A percentile compares a stretch with the other conserved stretches of the same genome.
phyloP scores from a whole-genome alignment of 2,113 vertebrate genomes.

The Panthera leo region DNA sequence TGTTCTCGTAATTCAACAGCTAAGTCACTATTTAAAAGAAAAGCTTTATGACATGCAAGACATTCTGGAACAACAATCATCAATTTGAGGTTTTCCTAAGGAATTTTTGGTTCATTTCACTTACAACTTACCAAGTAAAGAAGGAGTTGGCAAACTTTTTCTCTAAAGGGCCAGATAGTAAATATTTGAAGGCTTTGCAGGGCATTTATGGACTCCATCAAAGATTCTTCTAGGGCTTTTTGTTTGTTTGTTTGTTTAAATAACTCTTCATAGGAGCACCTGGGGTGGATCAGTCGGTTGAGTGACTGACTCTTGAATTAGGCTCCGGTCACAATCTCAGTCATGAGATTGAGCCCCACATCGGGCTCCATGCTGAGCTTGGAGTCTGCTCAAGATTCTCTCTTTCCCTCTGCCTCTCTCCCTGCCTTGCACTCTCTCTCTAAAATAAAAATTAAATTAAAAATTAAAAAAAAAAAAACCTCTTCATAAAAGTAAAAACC shows the following conservation, averaged over 20 bases:
- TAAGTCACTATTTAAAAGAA: not conserved
- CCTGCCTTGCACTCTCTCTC: too few relatives aligned
- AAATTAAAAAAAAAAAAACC: not conserved
- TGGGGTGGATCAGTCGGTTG: too few relatives aligned
- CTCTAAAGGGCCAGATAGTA: not conserved
- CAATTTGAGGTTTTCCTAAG: not conserved
- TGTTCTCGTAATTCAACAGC: not conserved
- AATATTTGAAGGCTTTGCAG: conserved; percentile 28
- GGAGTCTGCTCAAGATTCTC: too few relatives aligned
- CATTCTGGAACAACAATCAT: not conserved
- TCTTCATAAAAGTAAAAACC: conserved; percentile 23
- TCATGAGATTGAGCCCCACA: too few relatives aligned
- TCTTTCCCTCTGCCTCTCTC: too few relatives aligned
- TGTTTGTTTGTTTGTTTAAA: not conserved
- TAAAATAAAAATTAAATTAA: too few relatives aligned
- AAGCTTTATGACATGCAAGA: not conserved
- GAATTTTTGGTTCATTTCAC: conserved; percentile 36
- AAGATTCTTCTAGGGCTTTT: not conserved
- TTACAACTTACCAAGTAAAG: conserved; percentile 44
- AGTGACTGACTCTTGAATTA: too few relatives aligned
- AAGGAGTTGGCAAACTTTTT: not conserved
- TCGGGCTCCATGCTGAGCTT: too few relatives aligned
- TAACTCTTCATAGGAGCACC: not conserved
- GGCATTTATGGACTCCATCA: not conserved
- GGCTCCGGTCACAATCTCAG: too few relatives aligned